These are phyloP conservation scores for Pyrocoelia pectoralis DNA, from an alignment of 2,888 invertebrate species.

Conservation along the genomic window DNA sequence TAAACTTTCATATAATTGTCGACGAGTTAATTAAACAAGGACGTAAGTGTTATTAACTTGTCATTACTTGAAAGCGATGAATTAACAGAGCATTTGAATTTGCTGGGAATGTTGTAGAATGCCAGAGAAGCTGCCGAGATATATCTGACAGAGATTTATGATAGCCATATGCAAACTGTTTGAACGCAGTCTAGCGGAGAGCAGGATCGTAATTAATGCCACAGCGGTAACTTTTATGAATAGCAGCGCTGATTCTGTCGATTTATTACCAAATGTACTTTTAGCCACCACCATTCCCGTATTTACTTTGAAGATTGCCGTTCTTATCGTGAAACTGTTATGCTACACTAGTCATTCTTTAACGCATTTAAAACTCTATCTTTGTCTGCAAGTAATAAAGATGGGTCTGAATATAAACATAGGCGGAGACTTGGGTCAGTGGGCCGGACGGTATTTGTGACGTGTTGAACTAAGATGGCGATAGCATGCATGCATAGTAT, in stretches of 20 bases:
- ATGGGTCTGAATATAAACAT: constrained; percentile 61
- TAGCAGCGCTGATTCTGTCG: constrained; percentile 59
- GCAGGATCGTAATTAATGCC: constrained; percentile 58
- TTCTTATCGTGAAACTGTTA: constrained; percentile 48
- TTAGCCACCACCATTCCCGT: constrained; percentile 50
- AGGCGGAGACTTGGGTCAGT: constrained; percentile 63
- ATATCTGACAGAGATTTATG: constrained; percentile 58
- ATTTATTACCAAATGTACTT: constrained; percentile 59
- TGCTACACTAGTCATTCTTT: constrained; percentile 51
- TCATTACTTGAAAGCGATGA: constrained; percentile 45
- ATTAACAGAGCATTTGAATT: constrained; percentile 51
- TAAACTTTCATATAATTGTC: constrained; percentile 31
- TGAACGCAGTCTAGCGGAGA: constrained; percentile 50
- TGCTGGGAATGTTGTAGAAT: constrained; percentile 55
- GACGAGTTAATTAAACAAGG: constrained; percentile 37
- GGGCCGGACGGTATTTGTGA: constrained; percentile 64
- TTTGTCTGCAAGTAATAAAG: constrained; percentile 60
- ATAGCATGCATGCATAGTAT: constrained; percentile 45
- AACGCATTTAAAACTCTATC: constrained; percentile 44
- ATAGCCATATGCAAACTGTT: constrained; percentile 58
- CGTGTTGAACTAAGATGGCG: constrained; percentile 66
- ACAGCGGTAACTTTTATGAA: constrained; percentile 61
- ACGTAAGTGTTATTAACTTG: constrained; percentile 49
- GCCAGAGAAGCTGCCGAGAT: constrained; percentile 48
- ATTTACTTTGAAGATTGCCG: constrained; percentile 52